A percentile compares a stretch with the other conserved stretches of the same genome.
phyloP scores from a whole-genome alignment of 2,888 invertebrate genomes.

The Drosophila mulleri region DNA sequence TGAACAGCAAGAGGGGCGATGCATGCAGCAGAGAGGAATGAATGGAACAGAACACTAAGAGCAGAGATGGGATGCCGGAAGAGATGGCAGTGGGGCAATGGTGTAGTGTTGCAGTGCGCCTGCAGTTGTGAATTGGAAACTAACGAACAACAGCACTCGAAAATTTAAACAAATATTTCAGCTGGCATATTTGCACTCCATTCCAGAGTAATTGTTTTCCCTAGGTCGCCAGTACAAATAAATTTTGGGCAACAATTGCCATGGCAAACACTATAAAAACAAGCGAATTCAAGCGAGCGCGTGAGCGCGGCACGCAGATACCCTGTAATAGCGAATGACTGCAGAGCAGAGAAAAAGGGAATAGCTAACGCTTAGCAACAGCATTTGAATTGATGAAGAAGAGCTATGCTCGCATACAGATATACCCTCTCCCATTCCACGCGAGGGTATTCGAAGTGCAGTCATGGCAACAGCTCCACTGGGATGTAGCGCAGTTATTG shows the following conservation, averaged over 20 bases:
- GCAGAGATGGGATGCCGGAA: not conserved
- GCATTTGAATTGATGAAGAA: no score
- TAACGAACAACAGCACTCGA: conserved; percentile 55
- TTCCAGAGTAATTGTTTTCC: conserved; percentile 71
- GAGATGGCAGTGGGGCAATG: not conserved
- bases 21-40: not conserved
- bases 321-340: not conserved
- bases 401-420: no score
- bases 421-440: not conserved
- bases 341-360: not conserved
- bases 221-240: conserved; percentile 67
- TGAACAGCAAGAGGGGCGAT: conserved; percentile 19
- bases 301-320: not conserved
- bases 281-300: not conserved
- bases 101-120: conserved; percentile 4
- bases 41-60: not conserved
- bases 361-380: not conserved
- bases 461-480: conserved; percentile 11
- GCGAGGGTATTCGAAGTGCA: conserved; percentile 12
- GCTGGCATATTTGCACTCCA: conserved; percentile 76
- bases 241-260: conserved; percentile 57
- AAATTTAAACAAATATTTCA: conserved; percentile 67
- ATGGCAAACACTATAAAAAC: conserved; percentile 24
- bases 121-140: conserved; percentile 36
- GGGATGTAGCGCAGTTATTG: conserved; percentile 3